phyloP scores from a whole-genome alignment of 2,888 invertebrate species.

The Lamproptera curius region DNA sequence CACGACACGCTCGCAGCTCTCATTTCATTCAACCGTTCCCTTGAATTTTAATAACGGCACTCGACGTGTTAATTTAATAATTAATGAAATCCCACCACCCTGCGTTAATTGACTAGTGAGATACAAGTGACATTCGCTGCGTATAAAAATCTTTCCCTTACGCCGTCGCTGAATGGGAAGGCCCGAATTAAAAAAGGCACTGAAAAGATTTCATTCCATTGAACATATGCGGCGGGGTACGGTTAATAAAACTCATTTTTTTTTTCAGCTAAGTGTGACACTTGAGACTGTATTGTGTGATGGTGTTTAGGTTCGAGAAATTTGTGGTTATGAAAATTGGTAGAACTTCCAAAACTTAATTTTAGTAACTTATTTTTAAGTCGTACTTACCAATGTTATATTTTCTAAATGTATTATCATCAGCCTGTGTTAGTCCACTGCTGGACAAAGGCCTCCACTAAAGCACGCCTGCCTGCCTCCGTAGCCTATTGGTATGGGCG shows the following conservation, averaged over 20 bases:
- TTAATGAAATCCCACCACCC: slow-evolving; percentile 32
- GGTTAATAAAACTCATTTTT: no score
- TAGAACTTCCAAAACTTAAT: not conserved
- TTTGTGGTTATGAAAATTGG: not conserved
- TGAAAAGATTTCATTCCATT: slow-evolving; percentile 17
- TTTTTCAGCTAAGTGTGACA: no score
- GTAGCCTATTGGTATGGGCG: no score
- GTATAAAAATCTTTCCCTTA: slow-evolving; percentile 11
- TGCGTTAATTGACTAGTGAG: slow-evolving; percentile 11
- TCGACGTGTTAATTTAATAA: slow-evolving; percentile 54
- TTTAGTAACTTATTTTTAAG: no score
- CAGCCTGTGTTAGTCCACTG: no score
- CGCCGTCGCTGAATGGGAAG: slow-evolving; percentile 9
- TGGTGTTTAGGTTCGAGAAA: not conserved
- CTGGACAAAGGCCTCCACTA: no score
- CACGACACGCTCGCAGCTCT: slow-evolving; percentile 21
- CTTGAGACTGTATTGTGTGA: not conserved
- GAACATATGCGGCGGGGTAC: not conserved
- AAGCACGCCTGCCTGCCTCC: no score
- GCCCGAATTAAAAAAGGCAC: slow-evolving; percentile 1
- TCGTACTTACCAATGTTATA: no score
- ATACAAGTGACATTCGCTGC: slow-evolving; percentile 8
- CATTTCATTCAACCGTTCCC: slow-evolving; percentile 29
- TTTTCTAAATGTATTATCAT: no score
- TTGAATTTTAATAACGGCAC: slow-evolving; percentile 48